Evolutionary conservation across 2,113 vertebrate genomes (phyloP), one percentile per base, ranked within the genome.

Genomic region (Girardinichthys multiradiatus): DNA sequence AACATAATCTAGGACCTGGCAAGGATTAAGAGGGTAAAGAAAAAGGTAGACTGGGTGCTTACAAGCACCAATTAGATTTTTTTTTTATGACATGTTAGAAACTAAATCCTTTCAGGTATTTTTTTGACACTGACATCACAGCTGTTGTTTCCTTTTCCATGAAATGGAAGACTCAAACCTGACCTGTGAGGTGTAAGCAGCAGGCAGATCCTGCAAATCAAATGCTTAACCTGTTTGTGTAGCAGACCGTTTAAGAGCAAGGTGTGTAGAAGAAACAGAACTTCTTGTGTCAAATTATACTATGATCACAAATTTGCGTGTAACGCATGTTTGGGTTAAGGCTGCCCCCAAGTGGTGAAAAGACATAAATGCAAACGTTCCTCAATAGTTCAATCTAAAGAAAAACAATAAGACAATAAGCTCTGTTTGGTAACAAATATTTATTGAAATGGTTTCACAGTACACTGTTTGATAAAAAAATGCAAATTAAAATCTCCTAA

Each of bases 271-370:
- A 24, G 48, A 54, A 54, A 8, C 21, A n/a, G 7, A 7, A n/a
- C 2, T 3, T 54, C 48, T n/a, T 54, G 24, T 7, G 24, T 54
- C 48, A 54, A 54, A 54, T 45, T 4, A 45, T 19, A 54, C 19
- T n/a, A 54, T n/a, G 21, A 54, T 54, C 9, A 24, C 24, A 24
- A 54, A 10, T 54, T 54, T 54, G 48, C 24, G 10, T n/a, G 48
- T 0, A 54, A 10, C 7, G 24, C 9, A 10, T 24, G 4, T 2
- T 0, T 1, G 42, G 75, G 30, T 27, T 57, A 66, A 14, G 81
- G 70, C 77, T 86, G 81, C 89, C 90, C 70, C 57, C 91, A 30
- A 76, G 84, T 73, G 91, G 90, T 12, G 0, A 33, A 7, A 2
- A 13, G 21, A 39, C 13, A 24, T 1, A 60, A 0, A 10, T 42